phyloP scores from a whole-genome alignment of 1,140 invertebrate species.

The Achatina immaculata region DNA sequence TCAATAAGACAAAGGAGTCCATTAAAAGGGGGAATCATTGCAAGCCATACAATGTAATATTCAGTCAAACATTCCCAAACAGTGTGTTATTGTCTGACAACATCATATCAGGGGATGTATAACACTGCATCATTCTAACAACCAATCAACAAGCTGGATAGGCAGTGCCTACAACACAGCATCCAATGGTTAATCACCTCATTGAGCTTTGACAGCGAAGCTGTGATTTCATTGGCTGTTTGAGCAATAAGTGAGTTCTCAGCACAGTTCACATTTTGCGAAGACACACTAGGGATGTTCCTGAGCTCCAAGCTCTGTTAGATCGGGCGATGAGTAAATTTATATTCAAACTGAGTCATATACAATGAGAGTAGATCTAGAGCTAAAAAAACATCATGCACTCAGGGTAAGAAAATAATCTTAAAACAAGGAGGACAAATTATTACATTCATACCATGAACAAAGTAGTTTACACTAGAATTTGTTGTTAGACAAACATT shows the following conservation, averaged over 20 bases:
- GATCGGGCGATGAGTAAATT: slow-evolving; percentile 20
- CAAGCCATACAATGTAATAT: neutral
- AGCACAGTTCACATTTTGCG: slow-evolving; percentile 38
- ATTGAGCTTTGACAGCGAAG: slow-evolving; percentile 52
- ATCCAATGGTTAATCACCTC: slow-evolving; percentile 43
- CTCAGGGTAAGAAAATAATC: neutral
- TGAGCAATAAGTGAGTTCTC: slow-evolving; percentile 52
- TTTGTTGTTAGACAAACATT: too few relatives aligned
- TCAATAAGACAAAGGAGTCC: too few relatives aligned
- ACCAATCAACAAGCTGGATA: neutral
- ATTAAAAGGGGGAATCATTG: too few relatives aligned
- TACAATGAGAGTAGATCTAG: neutral
- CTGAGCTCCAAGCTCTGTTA: slow-evolving; percentile 49
- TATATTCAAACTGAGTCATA: slow-evolving; percentile 4
- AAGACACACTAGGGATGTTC: slow-evolving; percentile 44
- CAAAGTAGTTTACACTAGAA: too few relatives aligned
- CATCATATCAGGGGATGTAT: neutral
- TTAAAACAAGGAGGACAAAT: too few relatives aligned
- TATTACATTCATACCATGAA: too few relatives aligned
- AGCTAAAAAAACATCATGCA: neutral
- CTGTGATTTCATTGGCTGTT: slow-evolving; percentile 53
- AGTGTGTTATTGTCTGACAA: neutral
- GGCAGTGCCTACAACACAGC: slow-evolving; percentile 5
- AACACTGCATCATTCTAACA: neutral
- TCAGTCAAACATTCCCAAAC: neutral